Evolutionary conservation across 2,797 vertebrate genomes (phyloP).

Genomic region (Peromyscus aztecus): DNA sequence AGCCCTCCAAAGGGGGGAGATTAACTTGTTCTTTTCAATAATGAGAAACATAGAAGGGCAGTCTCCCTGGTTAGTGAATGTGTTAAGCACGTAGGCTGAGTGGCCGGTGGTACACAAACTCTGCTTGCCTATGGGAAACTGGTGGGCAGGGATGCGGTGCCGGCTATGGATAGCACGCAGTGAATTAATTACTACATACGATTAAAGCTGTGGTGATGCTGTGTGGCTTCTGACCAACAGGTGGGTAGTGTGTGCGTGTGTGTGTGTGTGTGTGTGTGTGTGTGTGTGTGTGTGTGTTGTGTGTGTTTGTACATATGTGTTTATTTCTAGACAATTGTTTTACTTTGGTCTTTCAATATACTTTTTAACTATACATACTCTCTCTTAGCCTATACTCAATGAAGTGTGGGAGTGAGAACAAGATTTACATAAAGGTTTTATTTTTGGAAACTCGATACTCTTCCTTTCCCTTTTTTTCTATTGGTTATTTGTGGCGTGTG

Average conservation of each 20-base stretch:
- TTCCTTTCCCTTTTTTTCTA: background rate
- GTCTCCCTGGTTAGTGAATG: constrained; percentile 76
- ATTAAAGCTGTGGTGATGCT: background rate
- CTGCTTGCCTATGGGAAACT: background rate
- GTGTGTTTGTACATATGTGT: background rate
- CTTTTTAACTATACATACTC: background rate
- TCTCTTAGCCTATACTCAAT: background rate
- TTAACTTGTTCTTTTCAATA: constrained; percentile 84
- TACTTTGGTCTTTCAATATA: background rate
- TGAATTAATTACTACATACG: constrained; percentile 50
- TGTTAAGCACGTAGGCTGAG: constrained; percentile 66
- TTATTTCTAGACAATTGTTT: background rate
- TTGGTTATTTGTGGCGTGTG: background rate
- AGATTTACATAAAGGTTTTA: background rate
- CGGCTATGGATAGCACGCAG: background rate
- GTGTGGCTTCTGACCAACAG: background rate
- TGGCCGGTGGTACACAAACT: background rate
- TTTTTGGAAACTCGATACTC: constrained; percentile 7
- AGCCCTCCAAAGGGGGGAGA: constrained; percentile 70
- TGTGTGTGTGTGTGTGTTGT: background rate
- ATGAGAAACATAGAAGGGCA: constrained; percentile 79
- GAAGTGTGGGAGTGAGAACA: background rate
- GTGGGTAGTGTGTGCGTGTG: background rate
- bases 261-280: background rate
- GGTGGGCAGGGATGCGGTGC: constrained; percentile 30